A percentile compares a stretch with the other conserved stretches of the same genome.
Conservation (phyloP, 2,113 vertebrate species). For the Thinocorus orbignyianus region DNA sequence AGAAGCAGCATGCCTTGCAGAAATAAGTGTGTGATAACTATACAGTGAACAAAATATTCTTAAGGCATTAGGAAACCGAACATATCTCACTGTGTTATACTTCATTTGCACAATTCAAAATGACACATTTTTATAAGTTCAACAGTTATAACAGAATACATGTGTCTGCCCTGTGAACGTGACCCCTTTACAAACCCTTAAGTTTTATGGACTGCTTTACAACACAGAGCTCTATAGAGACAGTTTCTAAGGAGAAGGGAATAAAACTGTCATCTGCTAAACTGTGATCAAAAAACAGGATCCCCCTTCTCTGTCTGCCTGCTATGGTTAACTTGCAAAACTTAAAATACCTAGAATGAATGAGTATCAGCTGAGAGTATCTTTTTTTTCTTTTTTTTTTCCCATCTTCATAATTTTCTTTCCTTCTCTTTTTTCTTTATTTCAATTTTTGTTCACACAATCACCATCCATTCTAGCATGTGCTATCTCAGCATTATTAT, state of each 20-base stretch:
- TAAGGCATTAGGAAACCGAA: slow-evolving; percentile 47
- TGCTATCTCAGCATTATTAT: not conserved
- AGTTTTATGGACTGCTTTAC: not conserved
- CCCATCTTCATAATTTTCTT: not conserved
- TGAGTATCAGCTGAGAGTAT: not conserved
- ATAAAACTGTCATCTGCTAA: not conserved
- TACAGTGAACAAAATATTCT: slow-evolving; percentile 56
- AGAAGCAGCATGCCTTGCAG: slow-evolving; percentile 67
- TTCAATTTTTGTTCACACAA: not conserved
- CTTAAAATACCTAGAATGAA: not conserved
- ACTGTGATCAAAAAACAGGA: not conserved
- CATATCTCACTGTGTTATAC: slow-evolving; percentile 23
- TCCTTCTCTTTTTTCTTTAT: not conserved
- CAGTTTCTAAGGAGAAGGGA: not conserved
- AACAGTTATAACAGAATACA: not conserved
- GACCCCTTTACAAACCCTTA: not conserved
- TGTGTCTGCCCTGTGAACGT: not conserved
- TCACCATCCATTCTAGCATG: not conserved
- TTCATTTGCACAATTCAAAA: slow-evolving; percentile 44
- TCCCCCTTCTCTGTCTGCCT: accelerated
- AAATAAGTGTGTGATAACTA: slow-evolving; percentile 63
- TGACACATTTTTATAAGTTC: slow-evolving; percentile 65
- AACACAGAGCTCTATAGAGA: not conserved
- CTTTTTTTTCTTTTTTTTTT: not conserved
- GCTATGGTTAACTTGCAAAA: not conserved